Conservation (phyloP, 2,888 invertebrate genomes). For the Stenoptilia bipunctidactyla region DNA sequence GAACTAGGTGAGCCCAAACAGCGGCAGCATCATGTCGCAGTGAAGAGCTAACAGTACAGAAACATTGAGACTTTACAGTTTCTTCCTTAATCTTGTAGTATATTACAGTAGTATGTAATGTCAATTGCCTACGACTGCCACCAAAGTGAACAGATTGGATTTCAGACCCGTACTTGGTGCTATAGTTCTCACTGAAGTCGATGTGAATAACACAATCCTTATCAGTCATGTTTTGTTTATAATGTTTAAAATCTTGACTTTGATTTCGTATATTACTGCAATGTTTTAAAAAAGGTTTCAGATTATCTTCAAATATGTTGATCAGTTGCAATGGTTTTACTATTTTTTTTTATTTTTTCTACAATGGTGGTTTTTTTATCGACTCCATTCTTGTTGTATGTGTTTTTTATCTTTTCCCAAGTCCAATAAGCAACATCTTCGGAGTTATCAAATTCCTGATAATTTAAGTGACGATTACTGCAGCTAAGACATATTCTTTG, state of each 20-base stretch:
- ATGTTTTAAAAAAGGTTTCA: neutral
- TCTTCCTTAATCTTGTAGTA: conserved; percentile 8
- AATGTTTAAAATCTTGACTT: neutral
- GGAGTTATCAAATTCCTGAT: conserved; percentile 10
- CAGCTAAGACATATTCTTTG: conserved; percentile 6
- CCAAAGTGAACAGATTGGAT: conserved; percentile 12
- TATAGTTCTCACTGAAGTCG: conserved; percentile 10
- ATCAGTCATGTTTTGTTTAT: no score
- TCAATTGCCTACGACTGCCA: conserved; percentile 11
- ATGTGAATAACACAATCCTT: neutral
- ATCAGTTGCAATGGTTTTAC: conserved; percentile 7
- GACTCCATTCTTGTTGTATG: conserved; percentile 5
- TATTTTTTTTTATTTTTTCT: conserved; percentile 8
- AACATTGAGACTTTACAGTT: conserved; percentile 6
- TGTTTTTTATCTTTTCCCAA: conserved; percentile 9
- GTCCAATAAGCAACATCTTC: conserved; percentile 7
- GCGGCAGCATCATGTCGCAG: conserved; percentile 11
- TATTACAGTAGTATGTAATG: conserved; percentile 11
- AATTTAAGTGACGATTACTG: conserved; percentile 6
- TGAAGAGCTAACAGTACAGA: conserved; percentile 11
- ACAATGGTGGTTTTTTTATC: conserved; percentile 8
- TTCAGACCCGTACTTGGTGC: conserved; percentile 4
- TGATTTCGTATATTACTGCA: neutral
- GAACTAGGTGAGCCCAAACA: conserved; percentile 12
- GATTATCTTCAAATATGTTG: conserved; percentile 36